Base-by-base conservation (phyloP, 2,113 vertebrate genomes). In the Solea senegalensis region DNA sequence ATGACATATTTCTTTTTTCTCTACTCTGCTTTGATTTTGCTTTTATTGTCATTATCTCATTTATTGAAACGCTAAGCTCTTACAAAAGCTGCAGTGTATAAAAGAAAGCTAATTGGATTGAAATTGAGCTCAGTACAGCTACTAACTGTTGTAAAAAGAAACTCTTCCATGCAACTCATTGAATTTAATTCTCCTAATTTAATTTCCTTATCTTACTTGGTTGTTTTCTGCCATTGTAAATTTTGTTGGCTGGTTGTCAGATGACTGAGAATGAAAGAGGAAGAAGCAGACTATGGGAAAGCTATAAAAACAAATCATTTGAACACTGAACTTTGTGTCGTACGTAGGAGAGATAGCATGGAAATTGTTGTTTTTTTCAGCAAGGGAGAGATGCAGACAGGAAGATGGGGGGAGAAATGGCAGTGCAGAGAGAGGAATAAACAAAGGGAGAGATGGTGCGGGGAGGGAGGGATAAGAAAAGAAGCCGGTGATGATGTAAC, bases 401-500 rank as follows among this genome's bases (percentile, higher is more conserved):
- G 49, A 71, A 53, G 64, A 72, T 54, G 10, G 59, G 5, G 41
- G 5, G 41, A 65, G 40, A 70, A 59, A 13, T 14, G 14, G 15
- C 0, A 74, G 26, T 27, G 41, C 57, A 54, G 15, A 50, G 56
- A 66, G 59, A 78, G 49, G 34, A 34, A 72, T 53, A 53, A 65
- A 40, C n/a, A 26, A 56, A 34, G 44, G 21, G n/a, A 55, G 57
- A 51, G 28, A 43, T 65, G 45, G 59, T 5, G 60, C 66, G 53
- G 69, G 51, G 76, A 54, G 52, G 52, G 39, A 65, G 49, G 72
- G 61, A 76, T 46, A 73, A 75, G 44, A 84, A 65, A 75, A 90
- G 76, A 76, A 75, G 66, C 76, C 39, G n/a, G 4, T 34, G 54
- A 65, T 92, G 86, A 86, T 84, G 58, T 86, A 89, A 90, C 65